Evolutionary conservation across 2,113 vertebrate genomes (phyloP).

Genomic region (Anarhynchus alexandrinus): DNA sequence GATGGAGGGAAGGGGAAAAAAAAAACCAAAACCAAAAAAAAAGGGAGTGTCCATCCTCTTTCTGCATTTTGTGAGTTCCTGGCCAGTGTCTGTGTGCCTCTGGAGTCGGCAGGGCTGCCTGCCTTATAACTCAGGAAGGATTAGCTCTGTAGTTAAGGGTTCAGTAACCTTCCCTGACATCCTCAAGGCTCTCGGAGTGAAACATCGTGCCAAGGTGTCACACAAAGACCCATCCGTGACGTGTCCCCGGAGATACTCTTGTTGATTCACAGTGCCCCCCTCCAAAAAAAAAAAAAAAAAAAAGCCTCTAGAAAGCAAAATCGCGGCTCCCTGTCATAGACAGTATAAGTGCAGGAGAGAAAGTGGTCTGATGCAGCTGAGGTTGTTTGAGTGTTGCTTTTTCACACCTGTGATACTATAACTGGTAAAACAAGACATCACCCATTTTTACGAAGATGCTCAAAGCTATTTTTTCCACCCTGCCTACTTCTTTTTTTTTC

Average conservation of each 20-base stretch:
- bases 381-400: not conserved
- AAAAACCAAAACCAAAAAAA: too few relatives aligned
- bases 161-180: not conserved
- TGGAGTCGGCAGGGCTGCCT: not conserved
- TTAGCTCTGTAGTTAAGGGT: not conserved
- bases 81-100: rapidly evolving
- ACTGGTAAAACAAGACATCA: not conserved
- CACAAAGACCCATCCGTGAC: not conserved
- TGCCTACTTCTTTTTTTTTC: not conserved
- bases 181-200: not conserved
- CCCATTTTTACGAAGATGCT: not conserved
- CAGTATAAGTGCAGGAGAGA: not conserved
- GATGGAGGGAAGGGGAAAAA: not conserved
- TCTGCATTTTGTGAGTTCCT: not conserved
- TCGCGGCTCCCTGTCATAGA: rapidly evolving
- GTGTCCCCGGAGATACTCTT: not conserved
- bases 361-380: not conserved
- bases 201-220: rapidly evolving
- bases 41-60: not conserved
- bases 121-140: not conserved
- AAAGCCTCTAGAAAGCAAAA: not conserved
- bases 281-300: not conserved
- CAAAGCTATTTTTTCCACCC: not conserved
- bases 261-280: not conserved
- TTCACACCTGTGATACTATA: not conserved